These are phyloP conservation scores for Frieseomelitta varia DNA, from an alignment of 1,140 invertebrate species.

Conservation along the genomic window DNA sequence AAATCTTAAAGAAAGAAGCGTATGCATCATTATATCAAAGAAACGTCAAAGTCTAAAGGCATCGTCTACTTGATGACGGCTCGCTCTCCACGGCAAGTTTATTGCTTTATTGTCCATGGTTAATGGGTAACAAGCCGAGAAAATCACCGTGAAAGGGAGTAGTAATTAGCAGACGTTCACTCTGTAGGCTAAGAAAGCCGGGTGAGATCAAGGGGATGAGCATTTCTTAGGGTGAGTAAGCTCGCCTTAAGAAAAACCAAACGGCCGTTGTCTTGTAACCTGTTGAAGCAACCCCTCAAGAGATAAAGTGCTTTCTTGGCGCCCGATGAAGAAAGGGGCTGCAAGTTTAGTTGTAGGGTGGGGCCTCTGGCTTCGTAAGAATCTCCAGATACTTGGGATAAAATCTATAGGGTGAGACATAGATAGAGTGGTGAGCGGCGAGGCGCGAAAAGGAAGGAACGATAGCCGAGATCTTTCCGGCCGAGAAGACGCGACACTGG, in stretches of 20 bases:
- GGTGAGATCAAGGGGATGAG: conserved; percentile 5
- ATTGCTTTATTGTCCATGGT: conserved; percentile 11
- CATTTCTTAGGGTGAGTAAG: conserved; percentile 15
- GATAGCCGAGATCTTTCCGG: conserved; percentile 60
- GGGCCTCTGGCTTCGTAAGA: conserved; percentile 14
- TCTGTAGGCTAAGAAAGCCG: conserved; percentile 36
- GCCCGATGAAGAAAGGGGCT: conserved; percentile 22
- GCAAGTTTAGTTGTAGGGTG: conserved; percentile 19
- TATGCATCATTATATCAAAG: too few species aligned
- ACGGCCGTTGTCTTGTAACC: conserved; percentile 68
- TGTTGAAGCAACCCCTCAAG: conserved; percentile 73
- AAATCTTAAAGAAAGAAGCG: neutral
- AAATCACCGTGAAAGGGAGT: conserved; percentile 11
- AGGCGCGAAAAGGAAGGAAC: conserved; percentile 38
- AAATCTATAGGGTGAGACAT: conserved; percentile 47
- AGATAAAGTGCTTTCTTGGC: conserved; percentile 79
- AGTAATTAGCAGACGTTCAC: conserved; percentile 34
- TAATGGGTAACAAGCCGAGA: conserved; percentile 37
- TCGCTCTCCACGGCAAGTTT: neutral
- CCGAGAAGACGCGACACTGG: conserved; percentile 56
- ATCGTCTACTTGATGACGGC: neutral
- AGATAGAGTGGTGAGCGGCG: conserved; percentile 25
- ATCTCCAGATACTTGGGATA: conserved; percentile 55
- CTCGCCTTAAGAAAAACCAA: conserved; percentile 52
- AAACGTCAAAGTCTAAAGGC: neutral